Base-by-base conservation (phyloP, 2,113 vertebrate genomes). In the Crotalus helleri region DNA sequence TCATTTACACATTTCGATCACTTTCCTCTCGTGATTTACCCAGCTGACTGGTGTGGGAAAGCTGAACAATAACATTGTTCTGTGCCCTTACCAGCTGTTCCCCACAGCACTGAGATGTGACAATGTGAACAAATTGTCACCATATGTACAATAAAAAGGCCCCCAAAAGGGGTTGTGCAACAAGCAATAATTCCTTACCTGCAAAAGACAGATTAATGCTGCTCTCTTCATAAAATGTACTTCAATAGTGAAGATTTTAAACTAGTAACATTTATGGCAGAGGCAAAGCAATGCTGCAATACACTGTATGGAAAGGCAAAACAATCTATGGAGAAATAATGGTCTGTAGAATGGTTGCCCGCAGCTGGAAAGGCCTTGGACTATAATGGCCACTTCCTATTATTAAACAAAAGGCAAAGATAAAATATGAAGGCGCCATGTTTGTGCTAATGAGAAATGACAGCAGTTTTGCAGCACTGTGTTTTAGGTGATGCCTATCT, bases 121-220 rank as follows among this genome's bases (percentile, higher is more conserved):
- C 46, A 49, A 51, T 89, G 15, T 24, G 39, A 58, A 89, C 10
- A 39, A 59, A 58, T 26, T 58, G 54, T 33, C 8, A 19, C n/a
- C 17, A 39, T 88, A 19, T 29, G 53, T 57, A 88, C 12, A 69
- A n/a, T 29, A 69, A n/a, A 69, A 69, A n/a, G 64, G 64, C 29
- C 54, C 21, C n/a, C 39, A 3, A 21, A 88, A 57, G n/a, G 10
- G 54, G 2, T 17, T 57, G 87, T 39, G 49, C 94, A 95, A 91
- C 57, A 95, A 95, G 95, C 95, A 94, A 94, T 96, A 95, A 91
- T 91, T 96, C 92, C 54, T 93, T 93, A 93, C 95, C 94, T 96
- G 93, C 94, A 94, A 96, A 94, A 17, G 3, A 89, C 81, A 64
- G 92, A 90, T 91, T 94, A 90, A 92, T 94, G 91, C 95, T 95